Base-by-base conservation (phyloP, 2,888 invertebrate genomes). In the Cephus rjabovi region DNA sequence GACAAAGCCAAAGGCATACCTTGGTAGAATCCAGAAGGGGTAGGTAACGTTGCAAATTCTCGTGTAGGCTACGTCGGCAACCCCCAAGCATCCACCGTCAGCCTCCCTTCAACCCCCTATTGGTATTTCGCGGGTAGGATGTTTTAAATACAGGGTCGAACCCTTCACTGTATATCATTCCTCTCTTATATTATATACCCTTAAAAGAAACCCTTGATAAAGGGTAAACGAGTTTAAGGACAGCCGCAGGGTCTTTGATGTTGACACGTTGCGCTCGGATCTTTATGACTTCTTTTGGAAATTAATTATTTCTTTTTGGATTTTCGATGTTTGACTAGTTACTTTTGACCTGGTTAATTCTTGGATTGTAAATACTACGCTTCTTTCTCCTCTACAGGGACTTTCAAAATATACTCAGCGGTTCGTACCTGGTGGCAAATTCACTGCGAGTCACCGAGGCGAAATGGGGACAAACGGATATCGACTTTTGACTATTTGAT, bases 1-100 rank as follows among this genome's bases (percentile, higher is more conserved):
- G 91, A 91, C 91, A 91, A 91, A 91, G 91, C 88, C 91, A 91
- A 91, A 91, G 91, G 91, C 89, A 91, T 91, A 91, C 91, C 91
- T 87, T 80, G 81, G 84, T 82, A 78, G 83, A 81, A 56, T 23
- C 56, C 56, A 56, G 23, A 78, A 81, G 81, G 83, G 79, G 73
- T 82, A 76, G 83, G 79, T 79, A 86, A 84, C 81, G 83, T 83
- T 83, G 87, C 80, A 88, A 90, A 90, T 91, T 91, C 89, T 89
- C 88, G 87, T 87, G 89, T 80, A 79, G 81, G 79, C 70, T 69
- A 56, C 77, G 77, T 70, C 76, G 74, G 74, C 76, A 79, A 80
- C 77, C 77, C 73, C 80, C 73, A 79, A 79, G 76, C 77, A 80
- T 77, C 37, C 56, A 33, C 30, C 56, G 75, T 71, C 4, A 69